A percentile compares a stretch with the other conserved stretches of the same genome.
These are phyloP conservation scores for Diarsia brunnea DNA, from an alignment of 2,888 invertebrate genomes.

Conservation along the genomic window DNA sequence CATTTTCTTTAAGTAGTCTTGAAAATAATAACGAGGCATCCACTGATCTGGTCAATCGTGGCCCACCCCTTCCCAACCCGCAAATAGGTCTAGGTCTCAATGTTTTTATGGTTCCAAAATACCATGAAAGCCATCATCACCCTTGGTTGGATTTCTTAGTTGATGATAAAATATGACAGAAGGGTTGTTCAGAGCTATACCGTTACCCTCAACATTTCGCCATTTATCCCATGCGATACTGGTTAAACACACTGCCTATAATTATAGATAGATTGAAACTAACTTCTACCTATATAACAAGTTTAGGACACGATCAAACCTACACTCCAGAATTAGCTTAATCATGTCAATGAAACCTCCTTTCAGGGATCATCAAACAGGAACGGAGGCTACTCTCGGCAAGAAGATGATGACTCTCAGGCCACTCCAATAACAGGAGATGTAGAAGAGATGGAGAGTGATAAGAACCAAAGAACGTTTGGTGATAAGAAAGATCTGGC, in stretches of 20 bases:
- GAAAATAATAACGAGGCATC: not conserved
- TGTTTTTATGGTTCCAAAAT: not conserved
- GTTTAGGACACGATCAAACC: not conserved
- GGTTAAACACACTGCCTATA: not conserved
- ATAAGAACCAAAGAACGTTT: slow-evolving; percentile 66
- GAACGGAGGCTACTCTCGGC: slow-evolving; percentile 76
- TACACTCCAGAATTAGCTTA: not conserved
- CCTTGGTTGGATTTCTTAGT: not conserved
- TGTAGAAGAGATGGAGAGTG: slow-evolving; percentile 84
- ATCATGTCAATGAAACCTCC: not conserved
- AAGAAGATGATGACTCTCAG: slow-evolving; percentile 78
- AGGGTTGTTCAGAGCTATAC: not conserved
- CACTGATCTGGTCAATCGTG: not conserved
- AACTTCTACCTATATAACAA: not conserved
- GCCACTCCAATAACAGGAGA: slow-evolving; percentile 69
- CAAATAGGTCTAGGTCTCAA: not conserved
- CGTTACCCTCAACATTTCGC: not conserved
- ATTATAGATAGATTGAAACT: not conserved
- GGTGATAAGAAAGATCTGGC: slow-evolving; percentile 79
- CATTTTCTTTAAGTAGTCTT: not conserved
- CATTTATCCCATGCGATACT: not conserved
- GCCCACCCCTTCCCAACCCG: not conserved
- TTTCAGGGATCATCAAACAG: slow-evolving; percentile 70
- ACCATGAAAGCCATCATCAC: not conserved
- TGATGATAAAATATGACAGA: not conserved